Evolutionary conservation across 2,888 invertebrate genomes (phyloP), one percentile per base, ranked within the genome.

Genomic region (Bruchidius siliquastri): DNA sequence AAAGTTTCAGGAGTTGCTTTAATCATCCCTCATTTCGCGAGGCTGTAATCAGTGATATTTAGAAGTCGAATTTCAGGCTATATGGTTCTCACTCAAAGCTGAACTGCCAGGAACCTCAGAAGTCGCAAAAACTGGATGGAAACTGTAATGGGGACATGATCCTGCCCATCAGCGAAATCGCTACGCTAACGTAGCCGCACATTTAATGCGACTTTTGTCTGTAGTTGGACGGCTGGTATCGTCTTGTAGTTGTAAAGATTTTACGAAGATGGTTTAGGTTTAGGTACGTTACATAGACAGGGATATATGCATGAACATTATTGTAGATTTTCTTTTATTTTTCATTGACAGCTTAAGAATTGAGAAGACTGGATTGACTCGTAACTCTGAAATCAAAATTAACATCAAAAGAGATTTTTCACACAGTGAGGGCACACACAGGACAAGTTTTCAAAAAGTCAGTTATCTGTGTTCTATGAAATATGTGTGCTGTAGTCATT

Each of bases 91-190:
- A 71, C 21, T 21, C 26, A 22, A 71, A 71, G 8, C 67, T 71
- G 67, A 71, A 20, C 67, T 21, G 21, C 22, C 20, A 71, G 1
- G 49, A 49, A 18, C 49, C 49, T 13, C 49, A 49, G 76, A 76
- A 21, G 67, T 69, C 21, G 20, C 68, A 20, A 73, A 76, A 73
- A 66, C 13, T 3, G 49, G 76, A 76, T n/a, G 70, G 72, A 32
- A 68, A 71, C 49, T 22, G 22, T 20, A 71, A 71, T 21, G 66
- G 66, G 18, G 67, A 21, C 3, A 71, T 66, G 13, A 21, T 21
- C 21, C 22, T 21, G 1, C 21, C 68, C 21, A n/a, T 21, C 66
- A 49, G 49, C 71, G 67, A n/a, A 21, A 30, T 73, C 70, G 68
- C 67, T 1, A 49, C 49, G 49, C 49, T 49, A 3, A 49, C 49